Evolutionary conservation across 2,113 vertebrate genomes (phyloP).

Genomic region (Neolamprologus brichardi): DNA sequence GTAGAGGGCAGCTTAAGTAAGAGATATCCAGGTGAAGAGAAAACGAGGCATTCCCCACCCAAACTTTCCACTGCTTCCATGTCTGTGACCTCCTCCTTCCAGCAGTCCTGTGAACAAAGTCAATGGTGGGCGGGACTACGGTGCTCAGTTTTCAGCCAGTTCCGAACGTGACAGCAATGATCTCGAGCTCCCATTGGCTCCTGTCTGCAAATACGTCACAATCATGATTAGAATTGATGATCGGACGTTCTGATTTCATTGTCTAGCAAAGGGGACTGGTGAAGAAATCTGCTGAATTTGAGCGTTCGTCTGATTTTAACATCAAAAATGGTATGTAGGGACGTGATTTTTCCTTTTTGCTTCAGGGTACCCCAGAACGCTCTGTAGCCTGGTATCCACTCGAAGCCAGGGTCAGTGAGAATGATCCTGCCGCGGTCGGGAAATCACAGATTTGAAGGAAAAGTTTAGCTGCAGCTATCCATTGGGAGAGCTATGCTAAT

Average conservation of each 20-base stretch:
- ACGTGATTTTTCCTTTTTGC: slow-evolving; percentile 5
- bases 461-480: slow-evolving; percentile 68
- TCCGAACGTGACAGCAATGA: slow-evolving; percentile 72
- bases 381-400: neutral
- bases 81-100: slow-evolving; percentile 58
- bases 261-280: slow-evolving; percentile 85
- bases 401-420: neutral
- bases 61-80: slow-evolving; percentile 9
- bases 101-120: slow-evolving; percentile 60
- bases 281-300: slow-evolving; percentile 86
- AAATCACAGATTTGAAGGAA: slow-evolving; percentile 66
- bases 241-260: slow-evolving; percentile 98
- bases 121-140: slow-evolving; percentile 68
- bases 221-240: slow-evolving; percentile 99
- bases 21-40: neutral
- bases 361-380: neutral
- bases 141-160: slow-evolving; percentile 58
- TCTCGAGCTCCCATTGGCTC: slow-evolving; percentile 81
- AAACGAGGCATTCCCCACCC: neutral
- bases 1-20: neutral
- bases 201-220: slow-evolving; percentile 88
- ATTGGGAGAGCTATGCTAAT: slow-evolving; percentile 56
- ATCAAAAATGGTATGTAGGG: slow-evolving; percentile 62
- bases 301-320: slow-evolving; percentile 70
- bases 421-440: slow-evolving; percentile 1